Evolutionary conservation across 2,888 invertebrate genomes (phyloP).

Genomic region (Tiliacea aurago): DNA sequence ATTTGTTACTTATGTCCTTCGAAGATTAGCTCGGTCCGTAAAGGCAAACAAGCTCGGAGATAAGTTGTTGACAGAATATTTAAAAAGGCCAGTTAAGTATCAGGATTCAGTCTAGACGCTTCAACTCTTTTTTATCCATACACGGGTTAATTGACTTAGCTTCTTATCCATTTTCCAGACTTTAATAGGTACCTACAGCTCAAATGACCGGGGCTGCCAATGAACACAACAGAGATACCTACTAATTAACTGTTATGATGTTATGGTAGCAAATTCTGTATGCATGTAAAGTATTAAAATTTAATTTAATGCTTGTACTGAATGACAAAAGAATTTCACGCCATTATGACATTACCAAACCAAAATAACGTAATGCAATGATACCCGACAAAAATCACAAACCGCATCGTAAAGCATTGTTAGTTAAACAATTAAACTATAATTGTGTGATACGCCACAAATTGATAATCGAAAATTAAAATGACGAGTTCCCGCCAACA

Average conservation of each 20-base stretch:
- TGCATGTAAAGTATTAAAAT: slow-evolving; percentile 14
- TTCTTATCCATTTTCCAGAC: slow-evolving; percentile 24
- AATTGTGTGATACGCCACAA: slow-evolving; percentile 63
- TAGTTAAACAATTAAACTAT: slow-evolving; percentile 63
- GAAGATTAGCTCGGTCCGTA: not conserved
- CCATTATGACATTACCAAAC: slow-evolving; percentile 45
- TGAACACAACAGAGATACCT: slow-evolving; percentile 15
- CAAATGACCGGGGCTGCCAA: slow-evolving; percentile 23
- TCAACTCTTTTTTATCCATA: slow-evolving; percentile 33
- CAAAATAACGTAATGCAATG: slow-evolving; percentile 56
- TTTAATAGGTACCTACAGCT: slow-evolving; percentile 1
- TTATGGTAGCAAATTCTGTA: slow-evolving; percentile 8
- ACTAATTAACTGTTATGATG: slow-evolving; percentile 16
- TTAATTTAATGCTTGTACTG: slow-evolving; percentile 12
- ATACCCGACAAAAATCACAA: slow-evolving; percentile 58
- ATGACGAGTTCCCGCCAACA: slow-evolving; percentile 80
- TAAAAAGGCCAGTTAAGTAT: slow-evolving; percentile 31
- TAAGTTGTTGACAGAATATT: slow-evolving; percentile 37
- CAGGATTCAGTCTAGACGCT: slow-evolving; percentile 38
- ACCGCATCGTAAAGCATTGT: slow-evolving; percentile 55
- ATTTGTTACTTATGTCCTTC: not conserved
- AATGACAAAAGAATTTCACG: slow-evolving; percentile 35
- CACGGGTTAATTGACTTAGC: slow-evolving; percentile 28
- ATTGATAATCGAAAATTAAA: slow-evolving; percentile 79
- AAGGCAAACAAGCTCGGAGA: slow-evolving; percentile 7